Conservation (phyloP, 2,888 invertebrate genomes). For the Corythucha ciliata region DNA sequence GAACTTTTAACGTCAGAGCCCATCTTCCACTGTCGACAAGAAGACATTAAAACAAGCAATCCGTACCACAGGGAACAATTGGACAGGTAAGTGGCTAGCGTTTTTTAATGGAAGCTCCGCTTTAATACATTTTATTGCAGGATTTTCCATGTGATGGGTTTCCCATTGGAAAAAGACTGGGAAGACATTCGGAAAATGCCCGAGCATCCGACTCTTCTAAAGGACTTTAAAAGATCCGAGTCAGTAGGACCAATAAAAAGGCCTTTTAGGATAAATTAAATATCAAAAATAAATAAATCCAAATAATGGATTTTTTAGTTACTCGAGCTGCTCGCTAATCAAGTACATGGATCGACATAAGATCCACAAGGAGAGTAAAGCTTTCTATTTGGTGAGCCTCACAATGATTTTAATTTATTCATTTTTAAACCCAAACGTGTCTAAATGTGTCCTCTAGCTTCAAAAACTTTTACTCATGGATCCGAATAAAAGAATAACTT, state of each 20-base stretch:
- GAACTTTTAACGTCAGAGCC: constrained; percentile 98
- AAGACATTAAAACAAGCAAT: constrained; percentile 98
- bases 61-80: constrained; percentile 99
- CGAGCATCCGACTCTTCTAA: constrained; percentile 87
- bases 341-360: constrained; percentile 95
- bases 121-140: constrained; percentile 45
- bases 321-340: constrained; percentile 76
- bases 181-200: constrained; percentile 99
- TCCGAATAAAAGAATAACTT: constrained; percentile 92
- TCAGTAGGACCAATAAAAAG: constrained; percentile 44
- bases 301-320: constrained; percentile 48
- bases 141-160: constrained; percentile 99
- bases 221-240: constrained; percentile 93
- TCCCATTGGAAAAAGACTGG: constrained; percentile 95
- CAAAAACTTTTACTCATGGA: constrained; percentile 91
- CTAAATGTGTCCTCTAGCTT: constrained; percentile 48
- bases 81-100: constrained; percentile 52
- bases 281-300: too few species aligned
- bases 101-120: too few species aligned
- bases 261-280: too few species aligned
- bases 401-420: too few species aligned
- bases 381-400: constrained; percentile 60
- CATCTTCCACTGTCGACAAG: constrained; percentile 97
- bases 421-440: too few species aligned
- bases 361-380: constrained; percentile 86